These are phyloP conservation scores for Drosophila mimica DNA, from an alignment of 2,888 invertebrate genomes.

Conservation along the genomic window DNA sequence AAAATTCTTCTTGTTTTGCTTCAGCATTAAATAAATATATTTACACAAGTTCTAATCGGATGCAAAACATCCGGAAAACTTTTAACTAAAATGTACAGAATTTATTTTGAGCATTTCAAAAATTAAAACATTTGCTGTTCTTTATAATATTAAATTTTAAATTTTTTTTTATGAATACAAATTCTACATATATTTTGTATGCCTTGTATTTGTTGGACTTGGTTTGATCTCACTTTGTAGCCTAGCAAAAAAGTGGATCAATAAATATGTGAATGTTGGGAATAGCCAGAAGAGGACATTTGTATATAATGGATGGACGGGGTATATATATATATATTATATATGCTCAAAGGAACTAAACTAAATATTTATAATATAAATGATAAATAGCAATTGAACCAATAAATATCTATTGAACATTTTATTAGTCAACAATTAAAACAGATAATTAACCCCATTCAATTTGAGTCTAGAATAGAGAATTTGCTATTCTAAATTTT, in stretches of 20 bases:
- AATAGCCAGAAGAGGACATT: neutral
- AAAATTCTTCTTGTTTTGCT: neutral
- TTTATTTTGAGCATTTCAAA: neutral
- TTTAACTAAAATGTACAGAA: neutral
- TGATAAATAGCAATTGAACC: neutral
- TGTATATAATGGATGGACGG: neutral
- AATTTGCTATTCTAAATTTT: neutral
- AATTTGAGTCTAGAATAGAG: neutral
- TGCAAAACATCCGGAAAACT: neutral
- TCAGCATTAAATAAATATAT: neutral
- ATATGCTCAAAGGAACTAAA: neutral
- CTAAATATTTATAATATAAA: too few relatives aligned
- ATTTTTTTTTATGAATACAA: conserved; percentile 1
- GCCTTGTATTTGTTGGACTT: neutral
- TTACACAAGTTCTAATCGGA: neutral
- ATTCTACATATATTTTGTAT: neutral
- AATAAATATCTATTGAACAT: neutral
- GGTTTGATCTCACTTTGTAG: neutral
- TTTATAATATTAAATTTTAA: neutral
- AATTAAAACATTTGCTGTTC: conserved; percentile 8
- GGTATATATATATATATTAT: neutral
- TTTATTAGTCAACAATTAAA: neutral
- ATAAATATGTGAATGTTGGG: neutral
- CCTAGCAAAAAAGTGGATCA: neutral
- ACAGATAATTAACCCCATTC: neutral